Percentiles rank a stretch among this genome's conserved stretches.
Evolutionary conservation across 2,888 invertebrate genomes (phyloP).

Genomic region (Serrognathus titanus): DNA sequence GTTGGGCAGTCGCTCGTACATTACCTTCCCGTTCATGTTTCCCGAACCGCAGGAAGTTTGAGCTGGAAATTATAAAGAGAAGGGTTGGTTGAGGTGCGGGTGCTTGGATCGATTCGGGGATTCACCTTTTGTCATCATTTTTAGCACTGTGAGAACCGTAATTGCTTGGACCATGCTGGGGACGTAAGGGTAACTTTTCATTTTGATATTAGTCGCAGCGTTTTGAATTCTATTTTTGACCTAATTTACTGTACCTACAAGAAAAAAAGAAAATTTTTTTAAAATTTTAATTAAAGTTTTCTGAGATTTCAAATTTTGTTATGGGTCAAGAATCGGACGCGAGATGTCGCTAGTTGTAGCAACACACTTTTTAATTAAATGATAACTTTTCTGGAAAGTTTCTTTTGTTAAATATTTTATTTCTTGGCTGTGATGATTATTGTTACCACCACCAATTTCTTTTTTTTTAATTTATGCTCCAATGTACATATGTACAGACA

Average conservation of each 20-base stretch:
- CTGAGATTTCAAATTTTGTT: too few species aligned
- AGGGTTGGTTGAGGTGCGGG: neutral
- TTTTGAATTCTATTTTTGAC: constrained; percentile 39
- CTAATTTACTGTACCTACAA: constrained; percentile 41
- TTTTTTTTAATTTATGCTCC: too few species aligned
- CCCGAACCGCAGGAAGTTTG: constrained; percentile 92
- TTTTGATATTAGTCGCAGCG: constrained; percentile 46
- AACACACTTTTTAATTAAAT: neutral
- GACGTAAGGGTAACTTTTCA: constrained; percentile 57
- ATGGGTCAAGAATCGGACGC: neutral
- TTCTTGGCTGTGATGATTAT: neutral
- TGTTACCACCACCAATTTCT: neutral
- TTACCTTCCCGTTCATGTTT: constrained; percentile 69
- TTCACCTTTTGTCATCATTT: constrained; percentile 77
- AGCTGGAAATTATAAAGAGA: constrained; percentile 51
- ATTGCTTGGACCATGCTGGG: constrained; percentile 79
- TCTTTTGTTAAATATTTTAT: neutral
- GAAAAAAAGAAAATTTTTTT: too few species aligned
- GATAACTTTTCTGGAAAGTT: neutral
- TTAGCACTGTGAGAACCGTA: constrained; percentile 77
- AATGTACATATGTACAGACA: too few species aligned
- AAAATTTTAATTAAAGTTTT: too few species aligned
- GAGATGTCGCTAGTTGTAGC: neutral
- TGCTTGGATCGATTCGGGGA: neutral
- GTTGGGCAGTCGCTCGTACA: constrained; percentile 85